Percentiles rank a stretch among this genome's conserved stretches.
Evolutionary conservation across 1,140 invertebrate genomes (phyloP).

Genomic region (Panulirus ornatus): DNA sequence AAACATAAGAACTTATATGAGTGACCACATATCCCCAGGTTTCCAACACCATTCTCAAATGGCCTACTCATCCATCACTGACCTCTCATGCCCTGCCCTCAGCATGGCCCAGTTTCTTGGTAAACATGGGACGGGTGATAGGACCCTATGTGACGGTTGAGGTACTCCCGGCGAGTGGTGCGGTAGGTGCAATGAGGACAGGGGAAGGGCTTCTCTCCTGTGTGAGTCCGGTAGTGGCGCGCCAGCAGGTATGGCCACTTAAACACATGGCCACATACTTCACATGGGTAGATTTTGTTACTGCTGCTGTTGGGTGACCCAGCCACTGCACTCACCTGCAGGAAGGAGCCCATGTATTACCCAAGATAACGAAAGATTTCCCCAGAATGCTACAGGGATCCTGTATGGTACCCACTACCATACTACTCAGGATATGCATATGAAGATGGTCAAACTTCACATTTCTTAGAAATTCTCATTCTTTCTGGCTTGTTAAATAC

Average conservation of each 20-base stretch:
- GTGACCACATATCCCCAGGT: neutral
- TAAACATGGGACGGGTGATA: constrained; percentile 49
- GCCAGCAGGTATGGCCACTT: constrained; percentile 67
- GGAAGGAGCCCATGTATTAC: constrained; percentile 47
- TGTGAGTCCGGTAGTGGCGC: constrained; percentile 60
- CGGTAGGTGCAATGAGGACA: constrained; percentile 79
- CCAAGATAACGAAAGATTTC: neutral
- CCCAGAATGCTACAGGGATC: neutral
- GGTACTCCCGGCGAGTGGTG: constrained; percentile 75
- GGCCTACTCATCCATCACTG: constrained; percentile 8
- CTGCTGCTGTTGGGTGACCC: constrained; percentile 24
- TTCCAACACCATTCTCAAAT: constrained; percentile 23
- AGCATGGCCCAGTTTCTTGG: neutral
- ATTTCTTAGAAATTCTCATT: too few species aligned
- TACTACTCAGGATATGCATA: too few species aligned
- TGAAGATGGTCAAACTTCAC: too few species aligned
- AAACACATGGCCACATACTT: constrained; percentile 54
- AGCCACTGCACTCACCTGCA: constrained; percentile 30
- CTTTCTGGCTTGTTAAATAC: too few species aligned
- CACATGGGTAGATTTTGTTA: constrained; percentile 48
- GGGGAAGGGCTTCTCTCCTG: constrained; percentile 66
- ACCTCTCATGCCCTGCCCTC: constrained; percentile 30
- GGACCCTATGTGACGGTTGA: constrained; percentile 71
- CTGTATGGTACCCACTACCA: too few species aligned
- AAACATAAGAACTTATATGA: too few species aligned